phyloP scores from a whole-genome alignment of 2,113 vertebrate genomes.

The Acrocephalus arundinaceus region DNA sequence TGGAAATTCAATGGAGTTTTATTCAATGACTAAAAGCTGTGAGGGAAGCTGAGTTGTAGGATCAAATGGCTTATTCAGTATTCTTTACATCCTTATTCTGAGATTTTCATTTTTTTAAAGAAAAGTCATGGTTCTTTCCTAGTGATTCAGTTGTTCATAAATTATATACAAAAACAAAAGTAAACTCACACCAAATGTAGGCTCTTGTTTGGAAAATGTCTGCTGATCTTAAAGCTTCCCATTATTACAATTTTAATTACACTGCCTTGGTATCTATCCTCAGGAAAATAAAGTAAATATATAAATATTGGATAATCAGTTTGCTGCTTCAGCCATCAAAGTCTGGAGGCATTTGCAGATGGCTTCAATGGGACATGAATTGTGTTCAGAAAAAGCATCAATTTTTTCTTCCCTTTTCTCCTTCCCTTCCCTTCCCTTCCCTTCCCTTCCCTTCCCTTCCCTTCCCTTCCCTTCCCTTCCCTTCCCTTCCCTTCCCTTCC shows the following conservation, averaged over 20 bases:
- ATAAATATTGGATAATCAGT: not conserved
- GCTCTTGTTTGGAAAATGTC: not conserved
- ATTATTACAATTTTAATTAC: conserved; percentile 30
- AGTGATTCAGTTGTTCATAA: not conserved
- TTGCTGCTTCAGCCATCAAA: not conserved
- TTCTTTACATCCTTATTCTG: not conserved
- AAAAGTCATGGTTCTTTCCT: not conserved
- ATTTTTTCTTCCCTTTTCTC: not conserved
- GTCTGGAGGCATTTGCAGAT: not conserved
- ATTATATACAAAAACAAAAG: not conserved
- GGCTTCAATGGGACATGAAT: not conserved
- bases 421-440: not conserved
- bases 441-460: no score
- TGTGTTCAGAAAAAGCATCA: not conserved
- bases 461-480: not conserved
- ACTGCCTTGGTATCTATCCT: not conserved
- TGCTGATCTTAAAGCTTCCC: not conserved
- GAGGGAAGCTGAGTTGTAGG: not conserved
- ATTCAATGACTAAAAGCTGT: not conserved
- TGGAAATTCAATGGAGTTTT: not conserved
- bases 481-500: not conserved
- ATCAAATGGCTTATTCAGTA: not conserved
- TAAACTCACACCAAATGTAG: not conserved
- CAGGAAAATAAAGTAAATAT: conserved; percentile 22
- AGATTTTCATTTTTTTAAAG: not conserved